Evolutionary conservation across 1,140 invertebrate species (phyloP), one percentile per base, ranked within the genome.

Genomic region (Drosophila sproati): DNA sequence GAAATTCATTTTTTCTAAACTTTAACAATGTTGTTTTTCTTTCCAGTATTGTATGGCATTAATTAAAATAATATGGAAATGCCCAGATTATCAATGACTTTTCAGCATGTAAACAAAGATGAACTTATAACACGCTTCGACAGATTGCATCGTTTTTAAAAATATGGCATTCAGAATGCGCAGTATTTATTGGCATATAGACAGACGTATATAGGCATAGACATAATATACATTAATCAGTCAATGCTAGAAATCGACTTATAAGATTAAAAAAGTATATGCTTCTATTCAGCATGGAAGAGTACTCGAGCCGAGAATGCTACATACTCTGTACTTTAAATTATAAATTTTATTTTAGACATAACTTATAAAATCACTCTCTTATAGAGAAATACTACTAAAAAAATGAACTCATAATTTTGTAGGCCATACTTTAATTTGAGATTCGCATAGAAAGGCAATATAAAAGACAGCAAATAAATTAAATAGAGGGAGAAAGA

Each of bases 71-170:
- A 3, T 39, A 35, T 62, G 72, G 72, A 74, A 74, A 56, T 56
- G 41, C 72, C 72, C 54, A 57, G 37, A 34, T 45, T 54, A 70
- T 45, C 57, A 55, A 34, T 48, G 32, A 28, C 28, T 62, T 61
- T 50, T 29, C 54, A 43, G 57, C 57, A 35, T 51, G 4, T 12
- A 29, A 29, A 34, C 62, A 67, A 62, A 52, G 70, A 28, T 69
- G 52, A 54, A 59, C 63, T 43, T 31, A 12, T 5, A 41, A 72
- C 63, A 37, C 54, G 41, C 47, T 66, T 66, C 62, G 12, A n/a
- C 31, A 34, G 54, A 48, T 56, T 72, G 28, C 8, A 3, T 6
- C 2, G n/a, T n/a, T 43, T 43, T 3, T 6, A 32, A 34, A 50
- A 29, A 50, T 28, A 20, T 45, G 34, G 28, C 52, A 34, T 28